These are phyloP conservation scores for Gonatopus flavifemur DNA, from an alignment of 1,140 invertebrate species.

Conservation along the genomic window DNA sequence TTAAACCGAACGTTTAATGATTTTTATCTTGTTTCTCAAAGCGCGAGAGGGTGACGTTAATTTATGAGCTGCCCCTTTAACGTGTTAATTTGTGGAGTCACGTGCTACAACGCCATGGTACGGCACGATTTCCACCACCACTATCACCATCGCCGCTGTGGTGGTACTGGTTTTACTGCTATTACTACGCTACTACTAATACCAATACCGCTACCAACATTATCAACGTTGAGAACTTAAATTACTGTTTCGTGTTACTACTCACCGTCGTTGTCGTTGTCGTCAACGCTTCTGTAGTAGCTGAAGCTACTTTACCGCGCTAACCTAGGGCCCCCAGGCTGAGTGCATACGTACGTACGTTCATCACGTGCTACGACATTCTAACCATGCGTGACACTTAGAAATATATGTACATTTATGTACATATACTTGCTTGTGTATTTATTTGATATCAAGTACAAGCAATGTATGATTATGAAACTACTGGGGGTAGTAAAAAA, in stretches of 20 bases:
- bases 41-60: slow-evolving; percentile 34
- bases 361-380: slow-evolving; percentile 14
- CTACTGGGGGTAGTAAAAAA: no score
- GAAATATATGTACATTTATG: no score
- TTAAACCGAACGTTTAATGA: slow-evolving; percentile 10
- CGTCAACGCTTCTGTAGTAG: no score
- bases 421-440: no score
- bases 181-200: no score
- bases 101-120: no score
- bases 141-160: background rate
- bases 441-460: no score
- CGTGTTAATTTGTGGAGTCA: slow-evolving; percentile 48
- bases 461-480: no score
- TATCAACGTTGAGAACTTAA: slow-evolving; percentile 48
- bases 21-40: no score
- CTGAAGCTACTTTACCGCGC: no score
- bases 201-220: background rate
- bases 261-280: no score
- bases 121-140: slow-evolving; percentile 19
- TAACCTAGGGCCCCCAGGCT: background rate
- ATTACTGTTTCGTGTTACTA: slow-evolving; percentile 47
- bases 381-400: background rate
- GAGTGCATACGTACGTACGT: slow-evolving; percentile 12
- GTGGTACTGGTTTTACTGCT: no score
- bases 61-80: slow-evolving; percentile 34